Base-by-base conservation (phyloP, 1,140 invertebrate genomes). In the Calycopis cecrops region DNA sequence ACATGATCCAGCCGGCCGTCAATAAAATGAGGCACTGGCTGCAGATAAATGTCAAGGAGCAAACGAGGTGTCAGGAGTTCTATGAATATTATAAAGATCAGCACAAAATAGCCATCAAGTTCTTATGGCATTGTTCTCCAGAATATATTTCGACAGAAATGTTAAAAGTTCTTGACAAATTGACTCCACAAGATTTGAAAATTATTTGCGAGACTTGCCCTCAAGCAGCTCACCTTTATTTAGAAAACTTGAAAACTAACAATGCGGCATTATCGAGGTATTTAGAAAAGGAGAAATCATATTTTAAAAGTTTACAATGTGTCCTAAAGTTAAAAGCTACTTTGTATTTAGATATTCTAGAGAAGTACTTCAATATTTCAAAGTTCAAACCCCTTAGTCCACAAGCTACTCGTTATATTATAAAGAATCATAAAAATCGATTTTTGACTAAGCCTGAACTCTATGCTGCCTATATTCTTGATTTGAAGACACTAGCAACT, bases 11-110 rank as follows among this genome's bases (percentile, higher is more conserved):
- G 40, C 64, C 73, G 21, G 80, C 77, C 18, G 67, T 77, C 2
- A 75, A 60, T 55, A 80, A 80, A 67, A 72, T 80, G 70, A 76
- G 69, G 37, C 72, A 79, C 21, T 77, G 67, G 69, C 52, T 82
- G 35, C 58, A 74, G 18, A 9, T 62, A 11, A 57, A 82, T 48
- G 47, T 82, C 7, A 71, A 61, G 44, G 62, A 80, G 11, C n/a
- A 51, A 0, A 11, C 59, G 37, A 69, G 68, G 59, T 82, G 73
- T 55, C 40, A 70, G 50, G 48, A 67, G 9, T 82, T 84, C 53
- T 84, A 76, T 60, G 49, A 64, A 50, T 69, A 73, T 52, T 82
- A 82, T 47, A 69, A 71, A 17, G 49, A 33, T 51, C 53, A 71
- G 34, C 69, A 71, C 14, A 54, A 71, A 47, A 61, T 53, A 40